Evolutionary conservation across 2,888 invertebrate genomes (phyloP).

Genomic region (Drosophila borborema): DNA sequence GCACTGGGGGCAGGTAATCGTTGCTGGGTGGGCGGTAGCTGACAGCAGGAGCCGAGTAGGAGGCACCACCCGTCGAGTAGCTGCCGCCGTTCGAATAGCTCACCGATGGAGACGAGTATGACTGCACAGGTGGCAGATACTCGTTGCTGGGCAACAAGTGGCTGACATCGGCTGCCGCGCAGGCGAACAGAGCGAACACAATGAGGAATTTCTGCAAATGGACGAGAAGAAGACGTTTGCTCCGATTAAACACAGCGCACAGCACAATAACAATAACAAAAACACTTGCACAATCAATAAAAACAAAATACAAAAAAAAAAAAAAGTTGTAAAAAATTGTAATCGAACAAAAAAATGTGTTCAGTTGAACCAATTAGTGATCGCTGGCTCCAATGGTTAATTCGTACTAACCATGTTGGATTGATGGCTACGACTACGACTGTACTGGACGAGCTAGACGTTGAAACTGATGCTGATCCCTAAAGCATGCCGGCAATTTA

Average conservation of each 20-base stretch:
- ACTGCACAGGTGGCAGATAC: slow-evolving; percentile 76
- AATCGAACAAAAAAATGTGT: slow-evolving; percentile 1
- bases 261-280: slow-evolving; percentile 8
- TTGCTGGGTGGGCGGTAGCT: slow-evolving; percentile 47
- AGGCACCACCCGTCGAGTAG: slow-evolving; percentile 14
- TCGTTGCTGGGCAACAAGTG: slow-evolving; percentile 77
- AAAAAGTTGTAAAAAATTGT: slow-evolving; percentile 13
- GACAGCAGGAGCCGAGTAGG: slow-evolving; percentile 35
- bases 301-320: neutral
- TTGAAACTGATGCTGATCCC: slow-evolving; percentile 84
- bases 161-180: slow-evolving; percentile 83
- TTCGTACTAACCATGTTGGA: slow-evolving; percentile 77
- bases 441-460: slow-evolving; percentile 80
- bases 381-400: neutral
- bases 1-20: slow-evolving; percentile 50
- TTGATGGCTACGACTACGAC: slow-evolving; percentile 60
- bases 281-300: slow-evolving; percentile 32
- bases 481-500: slow-evolving; percentile 80
- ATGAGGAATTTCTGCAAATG: slow-evolving; percentile 83
- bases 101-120: slow-evolving; percentile 45
- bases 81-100: slow-evolving; percentile 24
- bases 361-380: neutral
- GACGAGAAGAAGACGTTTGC: slow-evolving; percentile 23
- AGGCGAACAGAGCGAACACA: slow-evolving; percentile 78
- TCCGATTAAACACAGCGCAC: slow-evolving; percentile 33